Base-by-base conservation (phyloP, 1,140 invertebrate genomes). In the Orussus abietinus region DNA sequence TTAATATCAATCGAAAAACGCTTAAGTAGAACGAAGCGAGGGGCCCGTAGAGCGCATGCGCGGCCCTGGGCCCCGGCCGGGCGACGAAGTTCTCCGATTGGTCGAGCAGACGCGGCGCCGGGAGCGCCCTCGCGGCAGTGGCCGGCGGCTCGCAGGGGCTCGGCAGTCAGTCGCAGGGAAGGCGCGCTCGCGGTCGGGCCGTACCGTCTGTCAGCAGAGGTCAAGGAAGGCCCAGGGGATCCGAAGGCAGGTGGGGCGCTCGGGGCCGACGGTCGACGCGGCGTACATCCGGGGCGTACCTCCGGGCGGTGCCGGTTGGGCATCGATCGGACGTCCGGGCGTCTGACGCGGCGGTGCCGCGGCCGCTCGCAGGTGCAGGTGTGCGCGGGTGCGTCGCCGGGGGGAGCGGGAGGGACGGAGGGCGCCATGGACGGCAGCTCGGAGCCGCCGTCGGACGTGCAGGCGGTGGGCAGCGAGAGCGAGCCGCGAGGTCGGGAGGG, bases 341-440 rank as follows among this genome's bases (percentile, higher is more conserved):
- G n/a, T 19, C 26, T 11, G 30, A 18, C 10, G 18, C 12, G 18
- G 18, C n/a, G 6, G 25, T n/a, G 29, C 11, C 11, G 6, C 2
- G 32, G n/a, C 7, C 10, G 40, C 14, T 11, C 18, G 30, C 20
- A 22, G 21, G 22, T 31, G 17, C 18, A 15, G 26, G 31, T n/a
- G 31, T 20, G 42, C 30, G 42, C 42, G 35, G 28, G 34, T 25
- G 22, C 42, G 18, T 38, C 17, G 17, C 14, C 38, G 32, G 30
- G 42, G 31, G 30, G 32, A 22, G 44, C 38, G 46, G 43, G 20
- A 64, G 13, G 7, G 10, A 19, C 10, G 18, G 9, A 17, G n/a
- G 10, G 34, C 17, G 21, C 57, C 58, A 60, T 65, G 57, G 62
- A 65, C 51, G 58, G 59, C 41, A 63, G 57, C 38, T 51, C 59